Evolutionary conservation across 2,113 vertebrate species (phyloP).

Genomic region (Rafetus swinhoei): DNA sequence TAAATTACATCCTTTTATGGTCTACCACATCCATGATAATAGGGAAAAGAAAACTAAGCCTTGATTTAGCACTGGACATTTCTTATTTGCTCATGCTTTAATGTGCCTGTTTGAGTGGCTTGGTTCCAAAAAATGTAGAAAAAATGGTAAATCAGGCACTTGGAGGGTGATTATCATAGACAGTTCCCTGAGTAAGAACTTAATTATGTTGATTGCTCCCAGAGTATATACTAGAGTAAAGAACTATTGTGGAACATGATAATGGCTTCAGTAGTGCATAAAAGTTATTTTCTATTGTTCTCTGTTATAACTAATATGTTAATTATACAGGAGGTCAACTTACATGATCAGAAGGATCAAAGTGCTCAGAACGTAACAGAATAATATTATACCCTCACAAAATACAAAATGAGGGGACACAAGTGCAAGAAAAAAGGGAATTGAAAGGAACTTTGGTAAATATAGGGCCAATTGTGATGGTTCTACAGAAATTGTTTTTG

Average conservation of each 20-base stretch:
- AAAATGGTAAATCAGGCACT: background rate
- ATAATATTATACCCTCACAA: background rate
- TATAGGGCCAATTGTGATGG: background rate
- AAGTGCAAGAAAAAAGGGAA: background rate
- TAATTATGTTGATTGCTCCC: background rate
- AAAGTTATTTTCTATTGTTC: background rate
- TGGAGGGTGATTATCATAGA: background rate
- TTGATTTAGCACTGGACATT: background rate
- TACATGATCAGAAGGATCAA: background rate
- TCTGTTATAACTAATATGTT: background rate
- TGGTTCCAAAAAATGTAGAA: background rate
- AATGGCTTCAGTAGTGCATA: background rate
- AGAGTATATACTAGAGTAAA: background rate
- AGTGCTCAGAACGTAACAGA: background rate
- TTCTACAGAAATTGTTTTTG: background rate
- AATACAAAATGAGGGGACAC: background rate
- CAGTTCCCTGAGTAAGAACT: background rate
- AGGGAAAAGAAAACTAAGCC: background rate
- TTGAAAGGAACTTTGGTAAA: background rate
- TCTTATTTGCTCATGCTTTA: background rate
- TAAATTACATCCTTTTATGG: background rate
- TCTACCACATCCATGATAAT: background rate
- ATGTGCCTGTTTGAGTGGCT: background rate
- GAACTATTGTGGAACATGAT: background rate
- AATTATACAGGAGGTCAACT: background rate